Base-by-base conservation (phyloP, 2,113 vertebrate genomes). In the Phaetusa simplex region DNA sequence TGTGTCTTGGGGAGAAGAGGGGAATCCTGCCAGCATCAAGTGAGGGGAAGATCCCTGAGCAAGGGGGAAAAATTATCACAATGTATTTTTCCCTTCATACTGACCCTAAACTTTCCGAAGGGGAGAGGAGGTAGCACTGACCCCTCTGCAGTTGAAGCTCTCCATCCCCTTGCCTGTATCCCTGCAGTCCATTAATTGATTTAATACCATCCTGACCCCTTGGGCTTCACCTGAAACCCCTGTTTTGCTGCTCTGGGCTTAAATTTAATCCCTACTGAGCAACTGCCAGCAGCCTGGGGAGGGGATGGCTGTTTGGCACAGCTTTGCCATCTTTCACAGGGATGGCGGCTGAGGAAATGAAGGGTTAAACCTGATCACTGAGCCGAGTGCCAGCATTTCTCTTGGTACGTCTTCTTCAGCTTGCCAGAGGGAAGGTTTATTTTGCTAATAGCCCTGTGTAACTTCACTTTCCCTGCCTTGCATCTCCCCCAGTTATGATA, bases 401-500 rank as follows among this genome's bases (percentile, higher is more conserved):
- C 55, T 64, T 78, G 84, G 67, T 76, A 14, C 65, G 64, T 62
- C 88, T 86, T 1, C 71, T 92, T 55, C 62, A n/a, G 80, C 43
- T 26, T 93, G 84, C 81, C 72, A 82, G 71, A 78, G 73, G 0
- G 1, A 56, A 89, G 82, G 88, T 93, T 97, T 90, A 49, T 93
- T 96, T 94, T 90, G 61, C 81, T 73, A 71, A 66, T 74, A 84
- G 82, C 65, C 73, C 69, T 61, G 65, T 78, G 88, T 74, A 74
- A 85, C 79, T 76, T 85, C 67, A 32, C 59, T 87, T 42, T 95
- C 58, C 56, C n/a, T 11, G 53, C 43, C 76, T 42, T 62, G 10
- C 5, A 2, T 56, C 27, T 74, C 49, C 18, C 13, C 4, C 49
- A 82, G 56, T 92, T 42, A 2, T 43, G 85, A 16, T 91, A 69